phyloP scores from a whole-genome alignment of 2,113 vertebrate genomes.

The Siphamia tubifer region DNA sequence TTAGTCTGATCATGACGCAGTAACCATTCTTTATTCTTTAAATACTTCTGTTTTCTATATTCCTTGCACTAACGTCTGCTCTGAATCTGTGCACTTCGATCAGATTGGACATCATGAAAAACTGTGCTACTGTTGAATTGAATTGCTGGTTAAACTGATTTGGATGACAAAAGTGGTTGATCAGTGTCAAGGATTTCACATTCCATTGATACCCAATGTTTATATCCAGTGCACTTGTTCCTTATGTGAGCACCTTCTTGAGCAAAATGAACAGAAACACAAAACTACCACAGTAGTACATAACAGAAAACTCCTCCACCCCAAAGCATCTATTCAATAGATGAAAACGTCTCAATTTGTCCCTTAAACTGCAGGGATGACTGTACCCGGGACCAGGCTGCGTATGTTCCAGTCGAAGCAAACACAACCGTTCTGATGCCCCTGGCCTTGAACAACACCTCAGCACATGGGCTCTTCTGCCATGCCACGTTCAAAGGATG shows the following conservation, averaged over 20 bases:
- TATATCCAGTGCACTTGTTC: slow-evolving; percentile 74
- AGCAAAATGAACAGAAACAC: slow-evolving; percentile 55
- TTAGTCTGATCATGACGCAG: not conserved
- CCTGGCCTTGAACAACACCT: not conserved
- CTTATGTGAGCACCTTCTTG: slow-evolving; percentile 64
- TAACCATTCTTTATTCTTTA: not conserved
- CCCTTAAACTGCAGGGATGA: slow-evolving; percentile 26
- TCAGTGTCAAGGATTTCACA: slow-evolving; percentile 67
- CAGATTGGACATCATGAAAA: slow-evolving; percentile 35
- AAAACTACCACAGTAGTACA: slow-evolving; percentile 75
- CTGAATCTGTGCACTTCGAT: slow-evolving; percentile 7
- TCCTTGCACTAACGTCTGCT: slow-evolving; percentile 16
- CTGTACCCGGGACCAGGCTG: slow-evolving; percentile 10
- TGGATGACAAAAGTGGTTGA: slow-evolving; percentile 60
- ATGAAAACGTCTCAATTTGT: slow-evolving; percentile 25
- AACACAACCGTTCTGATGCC: slow-evolving; percentile 12
- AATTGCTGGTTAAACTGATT: slow-evolving; percentile 55
- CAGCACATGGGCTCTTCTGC: not conserved
- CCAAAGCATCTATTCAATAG: slow-evolving; percentile 63
- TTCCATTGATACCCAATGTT: slow-evolving; percentile 54
- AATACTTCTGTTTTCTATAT: slow-evolving; percentile 1
- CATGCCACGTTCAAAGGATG: slow-evolving; percentile 2
- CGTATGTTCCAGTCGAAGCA: no score
- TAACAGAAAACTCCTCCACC: slow-evolving; percentile 46
- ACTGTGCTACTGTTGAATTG: slow-evolving; percentile 57